phyloP scores from a whole-genome alignment of 2,888 invertebrate species.

The Phengaris arion region DNA sequence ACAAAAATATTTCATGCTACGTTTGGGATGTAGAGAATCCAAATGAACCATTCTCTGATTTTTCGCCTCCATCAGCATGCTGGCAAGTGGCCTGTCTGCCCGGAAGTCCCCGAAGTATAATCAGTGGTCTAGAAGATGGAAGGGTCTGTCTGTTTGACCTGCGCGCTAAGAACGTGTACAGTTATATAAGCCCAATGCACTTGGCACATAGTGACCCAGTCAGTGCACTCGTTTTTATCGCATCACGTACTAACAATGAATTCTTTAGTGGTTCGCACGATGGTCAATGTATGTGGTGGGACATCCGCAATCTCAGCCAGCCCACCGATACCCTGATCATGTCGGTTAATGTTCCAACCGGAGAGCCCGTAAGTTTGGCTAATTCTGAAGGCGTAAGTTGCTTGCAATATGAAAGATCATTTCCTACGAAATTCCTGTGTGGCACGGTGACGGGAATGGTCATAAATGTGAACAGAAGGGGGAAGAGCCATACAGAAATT shows the following conservation, averaged over 20 bases:
- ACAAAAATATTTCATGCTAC: conserved; percentile 75
- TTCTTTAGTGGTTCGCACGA: conserved; percentile 82
- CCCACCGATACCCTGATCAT: conserved; percentile 80
- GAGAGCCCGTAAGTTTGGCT: conserved; percentile 64
- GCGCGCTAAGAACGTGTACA: conserved; percentile 85
- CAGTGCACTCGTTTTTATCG: conserved; percentile 75
- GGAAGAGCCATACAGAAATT: conserved; percentile 80
- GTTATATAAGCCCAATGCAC: conserved; percentile 79
- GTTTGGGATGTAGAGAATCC: conserved; percentile 81
- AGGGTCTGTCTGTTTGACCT: conserved; percentile 83
- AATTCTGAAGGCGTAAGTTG: conserved; percentile 80
- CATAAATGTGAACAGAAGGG: conserved; percentile 83
- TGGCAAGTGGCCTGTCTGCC: conserved; percentile 56
- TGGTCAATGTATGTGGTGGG: conserved; percentile 83
- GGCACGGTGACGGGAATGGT: conserved; percentile 59
- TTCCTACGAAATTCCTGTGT: conserved; percentile 78
- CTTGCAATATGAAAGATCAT: conserved; percentile 83
- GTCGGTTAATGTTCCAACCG: conserved; percentile 72
- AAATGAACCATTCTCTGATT: conserved; percentile 41
- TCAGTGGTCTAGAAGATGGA: conserved; percentile 56
- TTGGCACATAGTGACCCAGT: conserved; percentile 71
- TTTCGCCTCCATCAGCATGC: conserved; percentile 50
- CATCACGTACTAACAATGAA: conserved; percentile 78
- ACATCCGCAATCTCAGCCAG: conserved; percentile 78
- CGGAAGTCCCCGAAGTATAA: conserved; percentile 44